A percentile compares a stretch with the other conserved stretches of the same genome.
These are phyloP conservation scores for Gymnothorax javanicus DNA, from an alignment of 2,797 vertebrate genomes.

Conservation along the genomic window DNA sequence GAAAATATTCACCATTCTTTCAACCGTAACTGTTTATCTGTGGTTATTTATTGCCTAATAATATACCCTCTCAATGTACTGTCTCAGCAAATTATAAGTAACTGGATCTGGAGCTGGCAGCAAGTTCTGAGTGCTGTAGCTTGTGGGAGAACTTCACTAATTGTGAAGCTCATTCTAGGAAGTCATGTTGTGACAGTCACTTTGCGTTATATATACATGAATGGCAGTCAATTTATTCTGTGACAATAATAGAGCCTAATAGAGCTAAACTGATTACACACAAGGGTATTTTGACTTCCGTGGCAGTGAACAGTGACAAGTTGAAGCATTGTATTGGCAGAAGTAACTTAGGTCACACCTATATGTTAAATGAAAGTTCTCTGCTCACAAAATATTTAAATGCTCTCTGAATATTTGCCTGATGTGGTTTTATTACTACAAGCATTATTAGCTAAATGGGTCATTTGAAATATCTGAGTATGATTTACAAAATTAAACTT, in stretches of 20 bases:
- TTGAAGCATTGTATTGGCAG: not conserved
- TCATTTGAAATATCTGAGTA: not conserved
- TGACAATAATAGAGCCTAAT: constrained; percentile 14
- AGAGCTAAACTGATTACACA: not conserved
- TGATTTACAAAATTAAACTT: too few relatives aligned
- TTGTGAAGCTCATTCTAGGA: not conserved
- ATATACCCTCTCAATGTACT: not conserved
- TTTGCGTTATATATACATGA: constrained; percentile 2
- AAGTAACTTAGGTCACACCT: not conserved
- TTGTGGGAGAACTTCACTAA: not conserved
- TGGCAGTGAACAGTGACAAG: not conserved
- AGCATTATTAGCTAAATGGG: not conserved
- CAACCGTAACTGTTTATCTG: not conserved
- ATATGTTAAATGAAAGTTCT: not conserved
- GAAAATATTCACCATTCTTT: not conserved
- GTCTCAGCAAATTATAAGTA: not conserved
- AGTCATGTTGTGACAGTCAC: not conserved
- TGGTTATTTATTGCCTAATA: not conserved
- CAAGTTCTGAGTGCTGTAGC: not conserved
- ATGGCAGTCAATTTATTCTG: not conserved
- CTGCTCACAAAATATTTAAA: not conserved
- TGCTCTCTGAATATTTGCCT: not conserved
- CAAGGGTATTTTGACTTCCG: not conserved
- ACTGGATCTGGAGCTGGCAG: not conserved
- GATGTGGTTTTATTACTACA: not conserved